Evolutionary conservation across 2,888 invertebrate species (phyloP).

Genomic region (Nomada hirtipes): DNA sequence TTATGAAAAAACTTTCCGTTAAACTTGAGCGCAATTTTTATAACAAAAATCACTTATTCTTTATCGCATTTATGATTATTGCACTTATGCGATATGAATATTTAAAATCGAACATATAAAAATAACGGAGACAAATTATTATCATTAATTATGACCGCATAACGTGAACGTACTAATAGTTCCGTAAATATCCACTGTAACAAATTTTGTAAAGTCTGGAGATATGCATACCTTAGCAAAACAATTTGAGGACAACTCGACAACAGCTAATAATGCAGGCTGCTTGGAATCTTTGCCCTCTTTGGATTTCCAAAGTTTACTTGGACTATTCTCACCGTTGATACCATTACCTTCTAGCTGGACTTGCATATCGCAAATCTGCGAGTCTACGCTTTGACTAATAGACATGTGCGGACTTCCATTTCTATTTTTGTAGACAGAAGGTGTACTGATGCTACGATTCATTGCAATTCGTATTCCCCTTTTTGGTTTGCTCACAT

Average conservation of each 20-base stretch:
- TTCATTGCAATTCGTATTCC: conserved; percentile 73
- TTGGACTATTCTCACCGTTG: conserved; percentile 22
- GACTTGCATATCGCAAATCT: conserved; percentile 34
- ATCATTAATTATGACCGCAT: conserved; percentile 60
- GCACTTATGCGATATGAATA: conserved; percentile 20
- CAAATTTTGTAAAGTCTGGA: conserved; percentile 79
- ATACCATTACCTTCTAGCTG: conserved; percentile 15
- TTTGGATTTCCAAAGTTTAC: conserved; percentile 76
- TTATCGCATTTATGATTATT: conserved; percentile 23
- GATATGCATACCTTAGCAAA: conserved; percentile 79
- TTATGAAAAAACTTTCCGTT: neutral
- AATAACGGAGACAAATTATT: conserved; percentile 4
- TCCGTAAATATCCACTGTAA: conserved; percentile 81
- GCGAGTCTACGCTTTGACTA: conserved; percentile 63
- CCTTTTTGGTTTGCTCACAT: conserved; percentile 63
- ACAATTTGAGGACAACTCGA: conserved; percentile 77
- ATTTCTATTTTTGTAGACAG: conserved; percentile 56
- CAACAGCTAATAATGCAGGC: conserved; percentile 75
- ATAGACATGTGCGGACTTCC: conserved; percentile 58
- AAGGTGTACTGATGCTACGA: conserved; percentile 70
- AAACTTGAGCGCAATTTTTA: conserved; percentile 12
- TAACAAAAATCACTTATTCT: conserved; percentile 7
- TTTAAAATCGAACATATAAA: conserved; percentile 21
- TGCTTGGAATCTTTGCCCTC: conserved; percentile 69
- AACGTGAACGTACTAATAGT: conserved; percentile 76